Conservation (phyloP, 2,113 vertebrate species). For the Chionis minor region DNA sequence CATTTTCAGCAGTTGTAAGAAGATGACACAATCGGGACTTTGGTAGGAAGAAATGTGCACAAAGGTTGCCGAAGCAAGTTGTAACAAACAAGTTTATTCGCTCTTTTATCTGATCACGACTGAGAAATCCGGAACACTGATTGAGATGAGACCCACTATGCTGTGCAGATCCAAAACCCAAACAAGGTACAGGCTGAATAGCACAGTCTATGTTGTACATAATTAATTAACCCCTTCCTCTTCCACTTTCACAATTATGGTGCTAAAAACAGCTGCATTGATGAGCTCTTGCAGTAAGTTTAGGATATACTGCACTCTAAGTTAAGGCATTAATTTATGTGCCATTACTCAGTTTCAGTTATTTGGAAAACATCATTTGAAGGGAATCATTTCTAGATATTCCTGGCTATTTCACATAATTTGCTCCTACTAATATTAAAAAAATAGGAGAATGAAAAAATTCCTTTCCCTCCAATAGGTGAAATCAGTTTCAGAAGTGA, state of each 20-base stretch:
- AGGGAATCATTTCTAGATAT: neutral
- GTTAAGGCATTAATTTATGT: neutral
- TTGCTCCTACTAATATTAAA: too few species aligned
- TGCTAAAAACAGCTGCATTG: neutral
- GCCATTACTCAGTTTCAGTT: neutral
- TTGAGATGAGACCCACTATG: neutral
- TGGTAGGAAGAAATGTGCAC: neutral
- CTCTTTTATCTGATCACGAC: neutral
- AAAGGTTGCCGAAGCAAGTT: neutral
- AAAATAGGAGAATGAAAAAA: too few species aligned
- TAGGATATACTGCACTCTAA: neutral
- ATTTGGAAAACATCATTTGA: neutral
- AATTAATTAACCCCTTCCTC: neutral
- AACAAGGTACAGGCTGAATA: neutral
- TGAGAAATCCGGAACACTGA: neutral
- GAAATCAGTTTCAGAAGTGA: too few species aligned
- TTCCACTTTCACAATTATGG: neutral
- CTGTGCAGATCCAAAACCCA: neutral
- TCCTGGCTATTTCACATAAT: too few species aligned
- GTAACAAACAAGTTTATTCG: neutral
- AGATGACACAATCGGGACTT: neutral
- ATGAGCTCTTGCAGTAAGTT: neutral
- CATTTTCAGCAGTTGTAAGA: neutral
- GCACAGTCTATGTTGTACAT: neutral
- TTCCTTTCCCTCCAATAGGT: too few species aligned